Base-by-base conservation (phyloP, 2,888 invertebrate genomes). In the Tenthredo amoena region DNA sequence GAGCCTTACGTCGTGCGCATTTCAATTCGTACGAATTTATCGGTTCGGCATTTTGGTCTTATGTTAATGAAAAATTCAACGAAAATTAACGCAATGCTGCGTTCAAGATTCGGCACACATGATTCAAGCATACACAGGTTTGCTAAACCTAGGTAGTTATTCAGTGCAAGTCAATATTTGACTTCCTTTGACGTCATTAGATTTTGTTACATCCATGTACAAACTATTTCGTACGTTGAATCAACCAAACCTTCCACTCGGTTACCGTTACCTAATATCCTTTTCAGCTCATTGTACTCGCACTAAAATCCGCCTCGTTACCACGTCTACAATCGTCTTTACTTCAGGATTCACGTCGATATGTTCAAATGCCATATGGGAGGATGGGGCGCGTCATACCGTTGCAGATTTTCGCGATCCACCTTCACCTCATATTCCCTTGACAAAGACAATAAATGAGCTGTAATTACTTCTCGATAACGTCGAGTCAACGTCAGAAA, bases 91-190 rank as follows among this genome's bases (percentile, higher is more conserved):
- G n/a, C 40, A 37, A 21, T 21, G 7, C 40, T n/a, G 40, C 40
- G 40, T 5, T 65, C 0, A 12, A 12, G 10, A 15, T 72, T 72
- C n/a, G 2, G 18, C 10, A 26, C n/a, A 10, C 40, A 37, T 40
- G 21, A 40, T 72, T 4, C 40, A 37, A 74, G 21, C 43, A 74
- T n/a, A 21, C 21, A 74, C 26, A 43, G 26, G 5, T 40, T 43
- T 21, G n/a, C 6, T 77, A 50, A 26, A n/a, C 34, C 6, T 21
- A 40, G n/a, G 62, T 65, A 65, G 21, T 81, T 58, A 37, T 81
- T 81, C 21, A 43, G 12, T 31, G 21, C 21, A n/a, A 62, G 31
- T 26, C 40, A 81, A 81, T 81, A 81, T 81, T 81, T 81, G 26
- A 58, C n/a, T 18, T 62, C 81, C 62, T 65, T 81, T 43, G 40